phyloP scores from a whole-genome alignment of 1,140 invertebrate species.

The Leptinotarsa defecta region DNA sequence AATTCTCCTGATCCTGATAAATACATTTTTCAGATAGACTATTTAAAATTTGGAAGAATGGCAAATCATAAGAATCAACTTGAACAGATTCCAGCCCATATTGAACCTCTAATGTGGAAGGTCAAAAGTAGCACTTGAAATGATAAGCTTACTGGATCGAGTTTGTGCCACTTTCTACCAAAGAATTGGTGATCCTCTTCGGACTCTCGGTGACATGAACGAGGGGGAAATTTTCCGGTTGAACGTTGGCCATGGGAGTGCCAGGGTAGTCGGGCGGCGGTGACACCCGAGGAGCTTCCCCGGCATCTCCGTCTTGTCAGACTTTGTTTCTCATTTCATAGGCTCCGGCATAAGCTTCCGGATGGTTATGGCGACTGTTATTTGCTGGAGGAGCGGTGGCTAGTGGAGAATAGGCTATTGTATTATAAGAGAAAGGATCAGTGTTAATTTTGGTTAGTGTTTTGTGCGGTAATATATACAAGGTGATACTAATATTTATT shows the following conservation, averaged over 20 bases:
- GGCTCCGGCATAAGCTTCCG: conserved; percentile 68
- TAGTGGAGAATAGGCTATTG: conserved; percentile 57
- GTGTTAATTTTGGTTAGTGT: conserved; percentile 43
- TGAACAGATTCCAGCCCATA: too few species aligned
- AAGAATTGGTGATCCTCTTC: neutral
- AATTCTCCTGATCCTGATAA: too few species aligned
- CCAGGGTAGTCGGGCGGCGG: conserved; percentile 55
- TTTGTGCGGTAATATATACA: neutral
- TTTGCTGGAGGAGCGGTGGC: conserved; percentile 68
- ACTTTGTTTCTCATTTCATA: conserved; percentile 61
- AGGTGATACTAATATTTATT: neutral
- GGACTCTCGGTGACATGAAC: neutral
- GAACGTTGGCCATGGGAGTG: conserved; percentile 47
- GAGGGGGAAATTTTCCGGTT: conserved; percentile 36
- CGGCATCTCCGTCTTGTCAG: conserved; percentile 52
- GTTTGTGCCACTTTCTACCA: neutral
- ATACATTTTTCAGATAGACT: too few species aligned
- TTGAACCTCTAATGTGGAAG: too few species aligned
- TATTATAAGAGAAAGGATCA: conserved; percentile 46
- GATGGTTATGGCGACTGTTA: conserved; percentile 44
- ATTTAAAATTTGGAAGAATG: too few species aligned
- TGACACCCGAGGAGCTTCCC: conserved; percentile 43
- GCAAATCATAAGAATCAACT: too few species aligned
- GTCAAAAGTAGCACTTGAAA: neutral
- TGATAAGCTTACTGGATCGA: neutral